A percentile compares a stretch with the other conserved stretches of the same genome.
phyloP scores from a whole-genome alignment of 1,140 invertebrate species.

The Ceratosolen solmsi region DNA sequence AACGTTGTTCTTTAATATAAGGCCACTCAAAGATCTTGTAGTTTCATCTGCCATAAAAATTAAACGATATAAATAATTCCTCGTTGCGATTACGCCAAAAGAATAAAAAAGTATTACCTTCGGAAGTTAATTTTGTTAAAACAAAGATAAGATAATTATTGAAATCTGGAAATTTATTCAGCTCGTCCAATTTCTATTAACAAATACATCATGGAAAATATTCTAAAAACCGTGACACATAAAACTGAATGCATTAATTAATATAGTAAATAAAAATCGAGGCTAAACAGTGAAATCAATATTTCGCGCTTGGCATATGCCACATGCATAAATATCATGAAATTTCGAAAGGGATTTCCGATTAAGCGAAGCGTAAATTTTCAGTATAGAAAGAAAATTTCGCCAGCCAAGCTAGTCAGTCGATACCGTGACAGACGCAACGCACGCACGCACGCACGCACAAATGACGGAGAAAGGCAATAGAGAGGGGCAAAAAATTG shows the following conservation, averaged over 20 bases:
- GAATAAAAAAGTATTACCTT: constrained; percentile 75
- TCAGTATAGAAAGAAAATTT: background rate
- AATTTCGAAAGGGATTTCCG: background rate
- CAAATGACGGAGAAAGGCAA: constrained; percentile 30
- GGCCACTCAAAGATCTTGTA: constrained; percentile 95
- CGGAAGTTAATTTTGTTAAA: constrained; percentile 92
- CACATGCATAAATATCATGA: background rate
- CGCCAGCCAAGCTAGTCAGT: constrained; percentile 18
- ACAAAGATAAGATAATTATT: constrained; percentile 99
- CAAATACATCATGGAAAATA: constrained; percentile 74
- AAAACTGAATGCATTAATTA: background rate
- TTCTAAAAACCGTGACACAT: no score
- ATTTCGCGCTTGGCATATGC: background rate
- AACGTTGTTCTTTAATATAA: constrained; percentile 99
- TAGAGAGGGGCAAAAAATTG: background rate
- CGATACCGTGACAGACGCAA: background rate
- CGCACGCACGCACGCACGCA: background rate
- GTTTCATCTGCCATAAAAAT: constrained; percentile 84
- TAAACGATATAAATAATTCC: constrained; percentile 20
- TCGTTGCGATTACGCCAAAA: background rate
- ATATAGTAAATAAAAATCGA: background rate
- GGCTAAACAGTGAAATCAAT: background rate
- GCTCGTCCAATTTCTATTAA: constrained; percentile 95
- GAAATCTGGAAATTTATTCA: constrained; percentile 99
- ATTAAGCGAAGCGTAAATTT: background rate